Evolutionary conservation across 2,797 vertebrate genomes (phyloP), one percentile per base, ranked within the genome.

Genomic region (Hirundo rustica): DNA sequence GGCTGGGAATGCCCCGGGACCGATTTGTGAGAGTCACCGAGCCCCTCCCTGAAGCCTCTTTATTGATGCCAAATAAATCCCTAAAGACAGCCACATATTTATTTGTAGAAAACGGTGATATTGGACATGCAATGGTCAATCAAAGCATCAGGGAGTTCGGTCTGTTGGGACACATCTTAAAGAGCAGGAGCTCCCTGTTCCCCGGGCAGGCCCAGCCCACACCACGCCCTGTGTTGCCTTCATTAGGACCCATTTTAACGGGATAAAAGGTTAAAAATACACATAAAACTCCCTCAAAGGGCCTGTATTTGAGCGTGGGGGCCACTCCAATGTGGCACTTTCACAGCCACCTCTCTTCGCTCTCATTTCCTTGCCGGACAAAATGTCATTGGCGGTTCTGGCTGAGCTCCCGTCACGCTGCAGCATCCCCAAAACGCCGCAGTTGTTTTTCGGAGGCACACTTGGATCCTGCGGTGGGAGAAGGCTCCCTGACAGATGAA

Each of bases 101-200:
- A 60, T 60, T 60, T 61, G 86, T 1, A 91, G 95, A 54, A 95
- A 96, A 89, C 3, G 26, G 48, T 34, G 14, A 74, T 72, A n/a
- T 76, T 88, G 82, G 83, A 27, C 75, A 13, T 81, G 94, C 86
- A 95, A 92, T n/a, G 78, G 89, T 72, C 70, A 86, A 26, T 75
- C 66, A 64, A 55, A 45, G 50, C 44, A 67, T 26, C 45, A 53
- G 85, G 95, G 92, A 88, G 47, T 38, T 87, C 26, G n/a, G 88
- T 62, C 93, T 96, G 88, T 44, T 75, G 13, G 96, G 91, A 92
- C 58, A 65, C 48, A 1, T 81, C 97, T 96, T 93, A 97, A 96
- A 13, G 72, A 96, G 96, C 85, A 61, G 34, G 60, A 65, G 76
- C 92, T 66, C 93, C 14, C 34, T 34, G 72, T 48, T 65, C 95